Evolutionary conservation across 2,888 invertebrate genomes (phyloP).

Genomic region (Cheilosia scutellata): DNA sequence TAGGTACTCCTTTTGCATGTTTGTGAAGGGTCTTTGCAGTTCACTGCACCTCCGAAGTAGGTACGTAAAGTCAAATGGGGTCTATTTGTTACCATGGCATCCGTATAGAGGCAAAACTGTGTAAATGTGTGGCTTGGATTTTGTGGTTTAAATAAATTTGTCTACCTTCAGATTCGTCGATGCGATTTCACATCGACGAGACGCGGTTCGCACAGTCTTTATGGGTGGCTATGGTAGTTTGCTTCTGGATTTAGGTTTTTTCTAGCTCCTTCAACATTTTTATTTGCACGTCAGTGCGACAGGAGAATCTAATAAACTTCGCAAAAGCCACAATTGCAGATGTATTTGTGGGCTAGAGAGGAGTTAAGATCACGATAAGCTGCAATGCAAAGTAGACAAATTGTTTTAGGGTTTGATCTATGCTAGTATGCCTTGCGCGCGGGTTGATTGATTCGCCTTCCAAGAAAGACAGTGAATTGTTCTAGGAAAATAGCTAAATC

Average conservation of each 20-base stretch:
- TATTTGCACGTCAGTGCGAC: slow-evolving; percentile 62
- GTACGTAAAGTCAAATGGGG: slow-evolving; percentile 3
- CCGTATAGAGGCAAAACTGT: neutral
- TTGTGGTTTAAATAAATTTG: slow-evolving; percentile 56
- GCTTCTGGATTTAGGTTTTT: neutral
- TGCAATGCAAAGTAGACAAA: slow-evolving; percentile 39
- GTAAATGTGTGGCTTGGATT: slow-evolving; percentile 29
- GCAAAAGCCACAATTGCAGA: slow-evolving; percentile 19
- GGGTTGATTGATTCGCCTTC: slow-evolving; percentile 3
- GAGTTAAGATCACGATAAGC: neutral
- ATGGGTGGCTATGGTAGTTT: slow-evolving; percentile 18
- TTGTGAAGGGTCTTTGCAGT: slow-evolving; percentile 21
- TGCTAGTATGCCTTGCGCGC: neutral
- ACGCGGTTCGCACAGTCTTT: neutral
- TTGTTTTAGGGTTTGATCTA: slow-evolving; percentile 20
- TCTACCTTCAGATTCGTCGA: slow-evolving; percentile 39
- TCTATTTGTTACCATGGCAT: slow-evolving; percentile 11
- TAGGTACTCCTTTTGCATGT: neutral
- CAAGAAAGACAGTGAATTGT: too few species aligned
- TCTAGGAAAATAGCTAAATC: too few species aligned
- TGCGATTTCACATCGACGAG: slow-evolving; percentile 17
- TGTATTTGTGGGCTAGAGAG: neutral
- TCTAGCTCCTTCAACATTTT: slow-evolving; percentile 7
- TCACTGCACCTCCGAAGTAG: slow-evolving; percentile 47
- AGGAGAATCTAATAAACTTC: slow-evolving; percentile 13